These are phyloP conservation scores for Cyphotilapia sp. DNA, from an alignment of 2,113 vertebrate genomes.

Conservation along the genomic window DNA sequence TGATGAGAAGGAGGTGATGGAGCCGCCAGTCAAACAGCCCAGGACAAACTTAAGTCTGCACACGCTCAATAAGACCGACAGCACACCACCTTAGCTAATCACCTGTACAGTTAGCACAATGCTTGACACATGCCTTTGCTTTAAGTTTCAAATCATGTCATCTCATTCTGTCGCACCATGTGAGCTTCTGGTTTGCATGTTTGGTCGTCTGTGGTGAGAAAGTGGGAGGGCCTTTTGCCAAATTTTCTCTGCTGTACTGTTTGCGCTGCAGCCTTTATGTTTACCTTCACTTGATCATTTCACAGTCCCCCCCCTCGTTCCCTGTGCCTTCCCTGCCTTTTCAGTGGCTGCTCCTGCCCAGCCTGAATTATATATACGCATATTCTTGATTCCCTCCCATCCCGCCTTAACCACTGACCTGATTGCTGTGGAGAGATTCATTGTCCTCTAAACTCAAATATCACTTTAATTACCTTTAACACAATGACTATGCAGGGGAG, in stretches of 20 bases:
- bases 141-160: slow-evolving; percentile 1
- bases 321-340: slow-evolving; percentile 46
- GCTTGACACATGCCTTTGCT: not conserved
- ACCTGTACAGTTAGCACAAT: not conserved
- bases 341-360: not conserved
- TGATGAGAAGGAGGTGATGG: slow-evolving; percentile 71
- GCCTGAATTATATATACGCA: not conserved
- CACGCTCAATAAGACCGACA: slow-evolving; percentile 15
- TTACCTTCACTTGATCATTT: not conserved
- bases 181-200: not conserved
- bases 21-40: slow-evolving; percentile 80
- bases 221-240: not conserved
- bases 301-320: not conserved
- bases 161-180: not conserved
- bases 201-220: not conserved
- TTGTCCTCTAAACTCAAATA: not conserved
- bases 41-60: slow-evolving; percentile 63
- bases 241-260: not conserved
- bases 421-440: slow-evolving; percentile 21
- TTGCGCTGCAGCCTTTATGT: not conserved
- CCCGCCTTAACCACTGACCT: slow-evolving; percentile 50
- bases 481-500: slow-evolving; percentile 46
- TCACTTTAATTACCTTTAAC: slow-evolving; percentile 27
- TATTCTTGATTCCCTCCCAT: not conserved
- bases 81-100: slow-evolving; percentile 11